Evolutionary conservation across 2,797 vertebrate genomes (phyloP).

Genomic region (Betta splendens): DNA sequence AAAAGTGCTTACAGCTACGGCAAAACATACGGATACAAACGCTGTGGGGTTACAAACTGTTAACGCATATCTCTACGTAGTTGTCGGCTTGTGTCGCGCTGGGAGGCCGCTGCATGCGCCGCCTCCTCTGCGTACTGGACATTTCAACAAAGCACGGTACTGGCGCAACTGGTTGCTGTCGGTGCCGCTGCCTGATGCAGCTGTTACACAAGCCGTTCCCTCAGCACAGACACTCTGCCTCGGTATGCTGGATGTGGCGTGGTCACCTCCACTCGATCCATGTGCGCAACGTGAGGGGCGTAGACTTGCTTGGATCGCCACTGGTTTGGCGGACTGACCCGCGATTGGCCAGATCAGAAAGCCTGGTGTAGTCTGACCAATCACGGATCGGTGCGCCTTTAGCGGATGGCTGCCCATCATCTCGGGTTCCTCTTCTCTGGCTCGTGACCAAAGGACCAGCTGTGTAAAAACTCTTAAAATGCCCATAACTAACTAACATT

Average conservation of each 20-base stretch:
- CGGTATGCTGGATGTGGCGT: slow-evolving; percentile 72
- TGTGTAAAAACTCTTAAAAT: background rate
- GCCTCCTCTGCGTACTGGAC: slow-evolving; percentile 64
- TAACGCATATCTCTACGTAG: slow-evolving; percentile 35
- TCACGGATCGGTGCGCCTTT: slow-evolving; percentile 64
- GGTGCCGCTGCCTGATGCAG: slow-evolving; percentile 59
- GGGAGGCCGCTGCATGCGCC: slow-evolving; percentile 65
- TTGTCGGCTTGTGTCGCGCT: slow-evolving; percentile 31
- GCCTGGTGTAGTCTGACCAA: slow-evolving; percentile 50
- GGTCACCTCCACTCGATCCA: slow-evolving; percentile 67
- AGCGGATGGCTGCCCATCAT: slow-evolving; percentile 3
- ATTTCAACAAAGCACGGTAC: slow-evolving; percentile 52
- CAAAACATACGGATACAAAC: slow-evolving; percentile 35
- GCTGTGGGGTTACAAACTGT: slow-evolving; percentile 28
- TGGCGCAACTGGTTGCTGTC: slow-evolving; percentile 53
- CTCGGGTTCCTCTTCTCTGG: background rate
- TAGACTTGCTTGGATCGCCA: slow-evolving; percentile 32
- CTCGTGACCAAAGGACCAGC: too few relatives aligned
- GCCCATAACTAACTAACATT: background rate
- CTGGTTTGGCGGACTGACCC: slow-evolving; percentile 61
- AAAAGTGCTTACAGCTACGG: slow-evolving; percentile 27
- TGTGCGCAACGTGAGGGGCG: slow-evolving; percentile 77
- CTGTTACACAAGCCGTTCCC: slow-evolving; percentile 73
- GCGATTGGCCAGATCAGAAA: slow-evolving; percentile 52
- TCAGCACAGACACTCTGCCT: slow-evolving; percentile 29